Conservation (phyloP, 2,113 vertebrate genomes). For the Neopipo cinnamomea region DNA sequence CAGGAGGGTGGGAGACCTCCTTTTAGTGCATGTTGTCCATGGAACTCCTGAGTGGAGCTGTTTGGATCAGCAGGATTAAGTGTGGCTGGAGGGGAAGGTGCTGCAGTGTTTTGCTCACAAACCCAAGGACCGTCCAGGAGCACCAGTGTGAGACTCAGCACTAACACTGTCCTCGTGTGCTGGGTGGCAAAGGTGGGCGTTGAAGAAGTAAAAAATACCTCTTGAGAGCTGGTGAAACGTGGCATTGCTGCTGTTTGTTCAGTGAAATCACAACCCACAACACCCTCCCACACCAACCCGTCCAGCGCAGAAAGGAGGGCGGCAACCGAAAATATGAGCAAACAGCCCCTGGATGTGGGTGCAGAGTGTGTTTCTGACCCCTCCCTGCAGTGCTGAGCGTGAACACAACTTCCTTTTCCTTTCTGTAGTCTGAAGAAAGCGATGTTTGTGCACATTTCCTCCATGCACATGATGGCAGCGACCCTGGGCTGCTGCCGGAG, state of each 20-base stretch:
- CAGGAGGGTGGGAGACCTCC: neutral
- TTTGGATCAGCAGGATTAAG: neutral
- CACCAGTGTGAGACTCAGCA: neutral
- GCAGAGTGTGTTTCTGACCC: neutral
- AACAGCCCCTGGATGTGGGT: neutral
- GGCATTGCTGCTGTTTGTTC: neutral
- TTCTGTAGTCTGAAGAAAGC: neutral
- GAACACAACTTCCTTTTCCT: slow-evolving; percentile 2
- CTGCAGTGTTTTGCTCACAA: neutral
- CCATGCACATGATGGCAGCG: neutral
- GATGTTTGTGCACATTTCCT: neutral
- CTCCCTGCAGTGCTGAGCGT: neutral
- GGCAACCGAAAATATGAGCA: neutral
- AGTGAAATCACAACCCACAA: neutral
- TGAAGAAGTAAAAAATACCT: neutral
- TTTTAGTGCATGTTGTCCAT: neutral
- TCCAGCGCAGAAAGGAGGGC: neutral
- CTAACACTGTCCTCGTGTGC: neutral
- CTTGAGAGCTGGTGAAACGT: neutral
- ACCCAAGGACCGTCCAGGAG: neutral
- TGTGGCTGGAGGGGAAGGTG: neutral
- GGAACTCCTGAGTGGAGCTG: neutral
- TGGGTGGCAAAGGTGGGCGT: neutral
- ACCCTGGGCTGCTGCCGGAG: neutral
- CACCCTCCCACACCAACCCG: neutral